Percentiles rank a stretch among this genome's conserved stretches.
Evolutionary conservation across 2,113 vertebrate species (phyloP).

Genomic region (Alosa alosa): DNA sequence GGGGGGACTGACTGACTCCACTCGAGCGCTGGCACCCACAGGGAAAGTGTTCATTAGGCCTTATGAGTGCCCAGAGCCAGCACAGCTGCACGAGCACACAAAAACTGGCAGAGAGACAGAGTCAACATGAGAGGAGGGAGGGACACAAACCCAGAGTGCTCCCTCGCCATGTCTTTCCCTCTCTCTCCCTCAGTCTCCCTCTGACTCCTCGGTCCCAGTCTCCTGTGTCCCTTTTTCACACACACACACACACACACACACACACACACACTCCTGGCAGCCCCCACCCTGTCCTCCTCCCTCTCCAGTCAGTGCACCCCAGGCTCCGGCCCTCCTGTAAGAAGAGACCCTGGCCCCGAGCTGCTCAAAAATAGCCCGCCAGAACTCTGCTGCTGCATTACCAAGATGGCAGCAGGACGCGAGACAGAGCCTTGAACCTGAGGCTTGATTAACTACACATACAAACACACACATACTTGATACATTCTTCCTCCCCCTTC

Average conservation of each 20-base stretch:
- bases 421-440: neutral
- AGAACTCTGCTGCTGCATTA: constrained; percentile 35
- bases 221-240: neutral
- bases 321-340: neutral
- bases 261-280: neutral
- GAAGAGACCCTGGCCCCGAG: neutral
- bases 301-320: neutral
- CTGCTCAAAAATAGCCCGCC: neutral
- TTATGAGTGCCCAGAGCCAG: neutral
- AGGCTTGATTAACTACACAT: neutral
- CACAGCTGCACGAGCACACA: neutral
- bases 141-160: neutral
- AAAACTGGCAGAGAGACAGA: neutral
- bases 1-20: neutral
- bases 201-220: neutral
- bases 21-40: neutral
- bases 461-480: neutral
- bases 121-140: neutral
- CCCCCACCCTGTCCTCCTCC: neutral
- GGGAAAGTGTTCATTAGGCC: neutral
- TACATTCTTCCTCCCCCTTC: neutral
- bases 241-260: neutral
- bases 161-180: neutral
- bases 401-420: constrained; percentile 35
- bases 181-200: neutral